Evolutionary conservation across 2,888 invertebrate genomes (phyloP), one percentile per base, ranked within the genome.

Genomic region (Chymomyza fuscimana): DNA sequence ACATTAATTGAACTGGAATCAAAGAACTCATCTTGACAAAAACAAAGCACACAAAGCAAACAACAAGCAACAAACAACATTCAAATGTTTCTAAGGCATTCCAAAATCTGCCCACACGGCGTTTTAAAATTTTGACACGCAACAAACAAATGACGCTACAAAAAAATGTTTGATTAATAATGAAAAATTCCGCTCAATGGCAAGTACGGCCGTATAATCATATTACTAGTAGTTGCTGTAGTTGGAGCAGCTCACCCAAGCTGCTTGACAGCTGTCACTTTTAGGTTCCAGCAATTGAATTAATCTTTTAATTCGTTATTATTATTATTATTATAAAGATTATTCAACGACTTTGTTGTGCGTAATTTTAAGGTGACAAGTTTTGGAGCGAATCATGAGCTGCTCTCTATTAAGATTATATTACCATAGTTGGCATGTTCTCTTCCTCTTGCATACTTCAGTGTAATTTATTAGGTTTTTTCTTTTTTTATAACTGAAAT

Each of bases 221-320:
- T 9, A 54, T 15, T 19, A 2, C 52, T 19, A 9, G 32, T 32
- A 32, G 9, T 5, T 32, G 9, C 5, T 32, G 52, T 46, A 46
- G 40, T 46, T 46, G 40, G 54, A 54, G 54, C 19, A 15, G 58
- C 15, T 15, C 63, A 61, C 36, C 62, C 60, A 60, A 65, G 29
- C 54, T 25, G 70, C 75, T 73, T 83, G 84, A 84, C 83, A 87
- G 69, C 73, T 87, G 86, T 83, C 88, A 76, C 58, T 62, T 12
- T 1, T 12, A 4, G 40, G 40, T 46, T 12, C 40, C 40, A 10
- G 12, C 40, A 46, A 46, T 46, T 46, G 40, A 46, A 46, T 46
- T 46, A 46, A 46, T 46, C 40, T 46, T 46, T 46, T 46, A 46
- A 46, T 46, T 46, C 6, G 40, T 46, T 12, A 46, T 46, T 46